Evolutionary conservation across 1,140 invertebrate species (phyloP), one percentile per base, ranked within the genome.

Genomic region (Phenacoccus solenopsis): DNA sequence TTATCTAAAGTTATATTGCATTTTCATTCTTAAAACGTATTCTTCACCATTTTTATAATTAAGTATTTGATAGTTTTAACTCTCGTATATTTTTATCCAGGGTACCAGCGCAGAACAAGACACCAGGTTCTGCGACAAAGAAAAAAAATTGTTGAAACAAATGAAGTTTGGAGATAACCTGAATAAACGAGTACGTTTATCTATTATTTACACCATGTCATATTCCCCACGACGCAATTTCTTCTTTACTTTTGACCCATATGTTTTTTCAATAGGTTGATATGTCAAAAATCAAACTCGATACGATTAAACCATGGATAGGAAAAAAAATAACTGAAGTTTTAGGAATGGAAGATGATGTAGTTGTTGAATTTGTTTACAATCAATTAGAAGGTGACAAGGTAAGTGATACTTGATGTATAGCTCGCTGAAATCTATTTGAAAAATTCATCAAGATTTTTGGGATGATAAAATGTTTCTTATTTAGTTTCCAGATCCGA

Each of bases 281-380:
- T 79, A 97, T 98, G 92, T 89, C 88, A 38, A 98, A 98, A 82
- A 93, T 99, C 28, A 98, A 99, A 80, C 80, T 99, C 73, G 95
- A 99, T 77, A 93, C 95, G 10, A 86, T 99, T 72, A 98, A 98
- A 78, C 98, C 98, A 73, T 99, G 98, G 97, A 99, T 99, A 75
- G 91, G 94, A 25, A 89, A 94, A 76, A 93, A 94, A 79, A 90
- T 99, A 30, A 98, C 93, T 0, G 91, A 97, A 77, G 88, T 98
- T 38, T 83, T 99, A 27, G 91, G 87, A 75, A 94, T 98, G 79
- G 97, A 99, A 81, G 98, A 99, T 81, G 95, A 98, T 80, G 96
- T 99, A 16, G 88, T 99, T 61, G 90, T 97, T 72, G 96, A 98
- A 81, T 99, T 97, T 87, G 94, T 99, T 72, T 96, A 97, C 82